Evolutionary conservation across 2,113 vertebrate genomes (phyloP).

Genomic region (Sapayoa aenigma): DNA sequence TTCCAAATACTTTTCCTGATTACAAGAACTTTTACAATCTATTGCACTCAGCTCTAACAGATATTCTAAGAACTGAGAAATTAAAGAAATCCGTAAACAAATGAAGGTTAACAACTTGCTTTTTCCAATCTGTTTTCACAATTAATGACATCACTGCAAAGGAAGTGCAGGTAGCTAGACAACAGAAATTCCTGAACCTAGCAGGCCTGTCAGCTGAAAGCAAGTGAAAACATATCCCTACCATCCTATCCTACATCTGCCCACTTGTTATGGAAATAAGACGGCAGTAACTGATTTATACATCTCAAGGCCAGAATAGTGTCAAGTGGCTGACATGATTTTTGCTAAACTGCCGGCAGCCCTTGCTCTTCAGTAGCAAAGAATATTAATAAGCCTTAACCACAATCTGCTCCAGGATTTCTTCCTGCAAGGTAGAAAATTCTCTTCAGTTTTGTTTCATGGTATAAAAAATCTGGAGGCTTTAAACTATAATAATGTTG

Average conservation of each 20-base stretch:
- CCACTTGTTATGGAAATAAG: not conserved
- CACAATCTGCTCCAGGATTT: not conserved
- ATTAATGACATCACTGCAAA: not conserved
- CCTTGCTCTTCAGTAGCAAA: not conserved
- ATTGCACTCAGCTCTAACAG: not conserved
- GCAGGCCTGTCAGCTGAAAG: not conserved
- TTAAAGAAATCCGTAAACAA: not conserved
- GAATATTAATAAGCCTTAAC: conserved; percentile 2
- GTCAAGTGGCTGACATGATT: not conserved
- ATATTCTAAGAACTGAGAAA: not conserved
- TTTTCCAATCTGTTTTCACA: not conserved
- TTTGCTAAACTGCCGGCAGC: conserved; percentile 8
- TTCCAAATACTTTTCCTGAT: not conserved
- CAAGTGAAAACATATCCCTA: not conserved
- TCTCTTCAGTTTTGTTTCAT: not conserved
- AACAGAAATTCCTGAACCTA: not conserved
- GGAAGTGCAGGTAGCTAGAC: not conserved
- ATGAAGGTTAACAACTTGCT: not conserved
- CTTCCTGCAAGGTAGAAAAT: not conserved
- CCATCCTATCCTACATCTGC: not conserved
- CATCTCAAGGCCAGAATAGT: not conserved
- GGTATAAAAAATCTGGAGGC: not conserved
- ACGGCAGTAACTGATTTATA: not conserved
- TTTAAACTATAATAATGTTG: not conserved
- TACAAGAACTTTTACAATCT: not conserved